These are phyloP conservation scores for Chalcis sispes DNA, from an alignment of 2,888 invertebrate species.

Conservation along the genomic window DNA sequence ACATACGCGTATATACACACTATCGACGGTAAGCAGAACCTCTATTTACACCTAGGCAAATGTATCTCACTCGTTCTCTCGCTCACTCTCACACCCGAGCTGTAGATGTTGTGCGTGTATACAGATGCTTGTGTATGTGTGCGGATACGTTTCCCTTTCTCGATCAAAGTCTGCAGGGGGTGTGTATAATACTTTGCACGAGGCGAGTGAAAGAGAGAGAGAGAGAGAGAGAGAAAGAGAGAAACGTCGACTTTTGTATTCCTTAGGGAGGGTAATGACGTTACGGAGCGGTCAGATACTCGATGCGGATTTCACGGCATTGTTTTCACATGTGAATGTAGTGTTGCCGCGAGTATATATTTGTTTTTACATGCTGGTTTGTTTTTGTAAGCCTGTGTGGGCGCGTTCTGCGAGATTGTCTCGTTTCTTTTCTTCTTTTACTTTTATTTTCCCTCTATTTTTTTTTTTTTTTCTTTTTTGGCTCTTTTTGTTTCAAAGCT, in stretches of 20 bases:
- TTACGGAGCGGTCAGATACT: conserved; percentile 12
- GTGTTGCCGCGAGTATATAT: conserved; percentile 36
- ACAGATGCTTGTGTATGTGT: too few species aligned
- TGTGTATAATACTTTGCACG: not conserved
- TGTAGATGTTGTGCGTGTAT: too few species aligned
- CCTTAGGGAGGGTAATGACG: conserved; percentile 45
- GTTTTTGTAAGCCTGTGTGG: conserved; percentile 1
- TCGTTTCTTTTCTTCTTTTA: too few species aligned
- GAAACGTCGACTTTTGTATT: conserved; percentile 38
- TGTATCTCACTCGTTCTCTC: conserved; percentile 24
- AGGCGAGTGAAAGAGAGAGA: not conserved
- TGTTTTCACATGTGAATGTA: too few species aligned
- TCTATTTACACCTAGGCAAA: conserved; percentile 54
- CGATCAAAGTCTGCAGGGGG: conserved; percentile 30
- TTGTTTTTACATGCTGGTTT: conserved; percentile 23
- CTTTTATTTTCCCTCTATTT: too few species aligned
- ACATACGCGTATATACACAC: conserved; percentile 25
- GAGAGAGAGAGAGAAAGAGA: not conserved
- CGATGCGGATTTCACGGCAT: conserved; percentile 23
- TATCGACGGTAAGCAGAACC: conserved; percentile 16
- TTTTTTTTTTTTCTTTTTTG: too few species aligned
- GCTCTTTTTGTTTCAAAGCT: too few species aligned
- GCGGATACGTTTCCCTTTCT: conserved; percentile 3
- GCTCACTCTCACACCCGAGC: not conserved
- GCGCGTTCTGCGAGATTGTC: too few species aligned